Conservation (phyloP, 2,113 vertebrate species). For the Phyllostomus hastatus region DNA sequence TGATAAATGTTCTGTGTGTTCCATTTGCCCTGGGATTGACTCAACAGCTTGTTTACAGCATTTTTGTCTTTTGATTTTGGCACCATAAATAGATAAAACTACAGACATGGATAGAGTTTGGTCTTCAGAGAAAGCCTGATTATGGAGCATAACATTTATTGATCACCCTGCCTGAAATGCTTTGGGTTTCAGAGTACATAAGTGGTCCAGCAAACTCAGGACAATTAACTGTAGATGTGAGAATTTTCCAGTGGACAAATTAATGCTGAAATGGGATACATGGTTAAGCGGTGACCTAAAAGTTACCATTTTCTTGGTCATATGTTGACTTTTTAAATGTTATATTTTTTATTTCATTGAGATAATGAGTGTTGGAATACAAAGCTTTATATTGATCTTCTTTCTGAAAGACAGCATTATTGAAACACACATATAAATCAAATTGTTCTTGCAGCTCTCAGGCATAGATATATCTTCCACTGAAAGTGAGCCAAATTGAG, state of each 20-base stretch:
- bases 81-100: constrained; percentile 5
- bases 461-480: not conserved
- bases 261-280: not conserved
- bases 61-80: constrained; percentile 45
- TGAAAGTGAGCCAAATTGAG: constrained; percentile 1
- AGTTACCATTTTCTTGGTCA: not conserved
- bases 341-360: not conserved
- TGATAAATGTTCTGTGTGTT: constrained; percentile 43
- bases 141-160: not conserved
- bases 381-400: not conserved
- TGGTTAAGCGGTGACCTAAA: not conserved
- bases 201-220: not conserved
- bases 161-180: not conserved
- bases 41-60: constrained; percentile 23
- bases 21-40: constrained; percentile 25
- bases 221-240: not conserved
- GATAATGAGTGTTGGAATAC: not conserved
- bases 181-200: constrained; percentile 4
- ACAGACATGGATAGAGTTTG: not conserved
- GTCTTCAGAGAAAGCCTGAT: not conserved
- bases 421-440: constrained; percentile 33
- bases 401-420: constrained; percentile 9
- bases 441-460: not conserved
- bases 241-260: not conserved
- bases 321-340: not conserved